phyloP scores from a whole-genome alignment of 2,888 invertebrate genomes.

The Agrochola litura region DNA sequence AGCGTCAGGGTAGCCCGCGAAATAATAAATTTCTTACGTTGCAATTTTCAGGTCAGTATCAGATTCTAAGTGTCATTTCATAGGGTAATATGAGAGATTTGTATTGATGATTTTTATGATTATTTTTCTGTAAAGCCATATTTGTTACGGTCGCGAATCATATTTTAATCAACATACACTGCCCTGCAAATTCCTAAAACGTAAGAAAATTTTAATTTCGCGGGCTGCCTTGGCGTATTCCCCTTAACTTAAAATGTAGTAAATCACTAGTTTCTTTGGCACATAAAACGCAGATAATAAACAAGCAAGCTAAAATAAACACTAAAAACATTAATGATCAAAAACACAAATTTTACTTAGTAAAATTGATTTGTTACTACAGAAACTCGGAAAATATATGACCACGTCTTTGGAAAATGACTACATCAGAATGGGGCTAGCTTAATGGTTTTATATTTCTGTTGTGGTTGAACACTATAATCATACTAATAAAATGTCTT shows the following conservation, averaged over 20 bases:
- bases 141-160: no score
- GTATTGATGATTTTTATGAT: no score
- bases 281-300: background rate
- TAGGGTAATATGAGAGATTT: no score
- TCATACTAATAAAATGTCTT: background rate
- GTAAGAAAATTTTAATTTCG: no score
- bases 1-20: no score
- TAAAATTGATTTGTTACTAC: background rate
- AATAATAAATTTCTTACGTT: no score
- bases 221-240: no score
- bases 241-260: background rate
- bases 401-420: constrained; percentile 4
- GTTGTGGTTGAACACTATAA: constrained; percentile 2
- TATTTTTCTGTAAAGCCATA: no score
- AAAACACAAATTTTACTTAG: background rate
- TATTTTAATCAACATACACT: no score
- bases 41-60: no score
- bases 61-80: no score
- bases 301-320: background rate
- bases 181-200: no score
- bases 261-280: background rate
- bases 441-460: background rate
- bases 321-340: background rate
- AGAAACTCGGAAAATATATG: background rate
- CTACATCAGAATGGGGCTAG: background rate